Evolutionary conservation across 2,797 vertebrate genomes (phyloP).

Genomic region (Gymnothorax javanicus): DNA sequence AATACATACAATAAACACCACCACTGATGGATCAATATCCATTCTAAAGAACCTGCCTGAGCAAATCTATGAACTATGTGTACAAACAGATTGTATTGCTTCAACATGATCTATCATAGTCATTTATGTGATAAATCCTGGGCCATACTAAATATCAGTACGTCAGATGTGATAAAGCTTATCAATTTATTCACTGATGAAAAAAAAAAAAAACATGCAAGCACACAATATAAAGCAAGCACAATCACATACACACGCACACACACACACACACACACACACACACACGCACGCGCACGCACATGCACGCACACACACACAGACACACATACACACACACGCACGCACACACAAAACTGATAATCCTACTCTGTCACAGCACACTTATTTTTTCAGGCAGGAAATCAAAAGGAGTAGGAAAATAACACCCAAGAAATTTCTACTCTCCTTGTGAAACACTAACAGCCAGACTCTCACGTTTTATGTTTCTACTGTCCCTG

Average conservation of each 20-base stretch:
- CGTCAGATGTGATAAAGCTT: slow-evolving; percentile 13
- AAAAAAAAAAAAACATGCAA: slow-evolving; percentile 15
- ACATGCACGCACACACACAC: no score
- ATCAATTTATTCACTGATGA: slow-evolving; percentile 9
- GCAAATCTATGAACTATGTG: neutral
- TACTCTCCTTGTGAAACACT: neutral
- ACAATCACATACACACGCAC: neutral
- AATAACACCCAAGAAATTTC: neutral
- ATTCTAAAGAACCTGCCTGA: slow-evolving; percentile 11
- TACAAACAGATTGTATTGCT: slow-evolving; percentile 6
- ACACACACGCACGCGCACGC: neutral
- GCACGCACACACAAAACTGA: slow-evolving; percentile 5
- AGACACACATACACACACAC: slow-evolving; percentile 24
- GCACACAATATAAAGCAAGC: slow-evolving; percentile 22
- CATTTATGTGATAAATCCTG: neutral
- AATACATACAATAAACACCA: neutral
- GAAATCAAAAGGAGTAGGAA: neutral
- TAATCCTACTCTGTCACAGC: neutral
- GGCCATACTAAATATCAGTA: slow-evolving; percentile 6
- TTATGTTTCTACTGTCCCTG: neutral
- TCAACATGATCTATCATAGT: slow-evolving; percentile 9
- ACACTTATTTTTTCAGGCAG: neutral
- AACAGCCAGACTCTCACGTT: neutral
- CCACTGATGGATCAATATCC: slow-evolving; percentile 8
- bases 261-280: slow-evolving; percentile 26